Evolutionary conservation across 2,888 invertebrate species (phyloP), one percentile per base, ranked within the genome.

Genomic region (Copidosoma aretas): DNA sequence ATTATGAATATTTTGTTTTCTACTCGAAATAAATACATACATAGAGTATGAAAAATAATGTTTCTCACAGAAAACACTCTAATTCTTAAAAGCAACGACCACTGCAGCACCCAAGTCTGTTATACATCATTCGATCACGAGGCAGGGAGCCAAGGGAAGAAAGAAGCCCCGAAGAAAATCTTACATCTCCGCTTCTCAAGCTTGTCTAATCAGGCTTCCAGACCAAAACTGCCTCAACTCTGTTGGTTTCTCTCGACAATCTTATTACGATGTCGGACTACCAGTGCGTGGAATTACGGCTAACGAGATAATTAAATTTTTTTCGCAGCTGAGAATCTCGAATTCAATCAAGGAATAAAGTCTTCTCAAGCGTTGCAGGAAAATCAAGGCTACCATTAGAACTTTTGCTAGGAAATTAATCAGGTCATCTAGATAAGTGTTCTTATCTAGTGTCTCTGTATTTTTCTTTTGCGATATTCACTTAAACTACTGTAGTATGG

Each of bases 161-260:
- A 46, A 46, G 43, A 79, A 79, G 78, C 79, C 79, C 67, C 67
- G 71, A 12, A 17, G 17, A 73, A 74, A 75, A 79, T 74, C 76
- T 76, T 75, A 77, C 74, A 32, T 32, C 74, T 77, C 76, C 75
- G 68, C 71, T 75, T 56, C 51, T 61, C 19, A 32, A 68, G 60
- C 46, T 60, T 52, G 25, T 73, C 73, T 81, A 81, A 81, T 81
- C 78, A 77, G 75, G 77, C 81, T 80, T 79, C 74, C 74, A 77
- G 77, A 77, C 78, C 79, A 73, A 71, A 76, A 76, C 78, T 78
- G 32, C 78, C 79, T 78, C 76, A 77, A 81, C 80, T 82, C 80
- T 77, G 80, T 82, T 81, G 82, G 81, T 82, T 82, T 82, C 82
- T 77, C 80, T 79, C 73, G 77, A 77, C 78, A 82, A 82, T 82